Conservation (phyloP, 2,113 vertebrate genomes). For the Cacatua alba region DNA sequence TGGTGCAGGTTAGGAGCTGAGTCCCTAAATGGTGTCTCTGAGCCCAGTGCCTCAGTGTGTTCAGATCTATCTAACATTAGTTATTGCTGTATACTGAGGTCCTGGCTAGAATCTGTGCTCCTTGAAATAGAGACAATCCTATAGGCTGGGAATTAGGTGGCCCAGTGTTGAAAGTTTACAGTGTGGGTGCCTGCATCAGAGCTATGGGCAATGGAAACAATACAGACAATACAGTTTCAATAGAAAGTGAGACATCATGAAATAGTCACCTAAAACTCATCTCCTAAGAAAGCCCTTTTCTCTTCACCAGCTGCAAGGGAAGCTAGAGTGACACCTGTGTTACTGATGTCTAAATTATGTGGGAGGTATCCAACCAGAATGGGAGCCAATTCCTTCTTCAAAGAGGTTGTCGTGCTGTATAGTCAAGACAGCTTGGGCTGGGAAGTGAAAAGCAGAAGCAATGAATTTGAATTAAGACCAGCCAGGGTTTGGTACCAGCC, state of each 20-base stretch:
- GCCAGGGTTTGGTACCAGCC: background rate
- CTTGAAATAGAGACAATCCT: background rate
- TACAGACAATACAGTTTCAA: background rate
- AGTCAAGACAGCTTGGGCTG: background rate
- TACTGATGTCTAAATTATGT: background rate
- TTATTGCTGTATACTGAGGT: background rate
- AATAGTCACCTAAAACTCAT: background rate
- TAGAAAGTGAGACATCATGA: background rate
- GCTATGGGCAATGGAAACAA: background rate
- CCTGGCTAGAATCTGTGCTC: background rate
- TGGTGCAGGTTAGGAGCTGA: background rate
- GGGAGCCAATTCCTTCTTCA: background rate
- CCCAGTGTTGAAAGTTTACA: background rate
- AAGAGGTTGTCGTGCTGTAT: accelerated
- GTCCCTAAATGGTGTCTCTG: background rate
- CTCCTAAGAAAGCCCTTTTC: background rate
- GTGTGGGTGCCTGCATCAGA: background rate
- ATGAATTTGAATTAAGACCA: background rate
- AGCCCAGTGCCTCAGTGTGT: background rate
- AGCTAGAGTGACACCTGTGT: background rate
- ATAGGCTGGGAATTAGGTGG: background rate
- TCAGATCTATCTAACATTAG: background rate
- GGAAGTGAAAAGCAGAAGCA: background rate
- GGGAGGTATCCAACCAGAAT: background rate
- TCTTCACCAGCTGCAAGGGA: background rate